Evolutionary conservation across 2,888 invertebrate genomes (phyloP).

Genomic region (Meiosimyza decipiens): DNA sequence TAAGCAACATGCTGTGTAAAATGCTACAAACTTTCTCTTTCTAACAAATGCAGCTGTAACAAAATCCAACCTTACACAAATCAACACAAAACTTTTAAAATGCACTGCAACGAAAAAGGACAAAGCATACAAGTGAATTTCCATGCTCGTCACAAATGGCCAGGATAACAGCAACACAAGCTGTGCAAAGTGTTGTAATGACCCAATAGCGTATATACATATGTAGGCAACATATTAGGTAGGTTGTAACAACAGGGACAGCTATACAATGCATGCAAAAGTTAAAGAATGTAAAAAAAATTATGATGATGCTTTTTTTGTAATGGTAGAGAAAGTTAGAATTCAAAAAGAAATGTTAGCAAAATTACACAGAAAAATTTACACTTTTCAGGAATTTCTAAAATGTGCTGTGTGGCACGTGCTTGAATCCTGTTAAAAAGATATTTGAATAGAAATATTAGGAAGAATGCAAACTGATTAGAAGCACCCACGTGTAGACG

Average conservation of each 20-base stretch:
- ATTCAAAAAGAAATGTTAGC: neutral
- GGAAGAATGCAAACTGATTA: conserved; percentile 55
- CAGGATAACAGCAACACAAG: conserved; percentile 54
- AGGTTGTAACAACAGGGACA: neutral
- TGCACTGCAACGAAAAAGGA: conserved; percentile 39
- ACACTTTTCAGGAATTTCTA: neutral
- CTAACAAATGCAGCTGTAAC: neutral
- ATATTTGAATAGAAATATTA: conserved; percentile 65
- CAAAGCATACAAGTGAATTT: conserved; percentile 58
- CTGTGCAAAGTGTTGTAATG: neutral
- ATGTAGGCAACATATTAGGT: neutral
- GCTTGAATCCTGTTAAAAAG: conserved; percentile 60
- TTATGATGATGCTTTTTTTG: neutral
- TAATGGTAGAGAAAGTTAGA: conserved; percentile 27
- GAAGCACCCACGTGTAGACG: conserved; percentile 38
- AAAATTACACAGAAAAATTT: conserved; percentile 3
- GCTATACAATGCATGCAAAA: neutral
- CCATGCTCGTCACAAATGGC: conserved; percentile 64
- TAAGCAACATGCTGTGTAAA: neutral
- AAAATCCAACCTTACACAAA: neutral
- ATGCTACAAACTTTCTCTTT: conserved; percentile 10
- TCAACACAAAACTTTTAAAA: neutral
- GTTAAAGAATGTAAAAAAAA: neutral
- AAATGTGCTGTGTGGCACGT: neutral
- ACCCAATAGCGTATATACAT: neutral